Base-by-base conservation (phyloP, 2,797 vertebrate species). In the Sus cebifrons region DNA sequence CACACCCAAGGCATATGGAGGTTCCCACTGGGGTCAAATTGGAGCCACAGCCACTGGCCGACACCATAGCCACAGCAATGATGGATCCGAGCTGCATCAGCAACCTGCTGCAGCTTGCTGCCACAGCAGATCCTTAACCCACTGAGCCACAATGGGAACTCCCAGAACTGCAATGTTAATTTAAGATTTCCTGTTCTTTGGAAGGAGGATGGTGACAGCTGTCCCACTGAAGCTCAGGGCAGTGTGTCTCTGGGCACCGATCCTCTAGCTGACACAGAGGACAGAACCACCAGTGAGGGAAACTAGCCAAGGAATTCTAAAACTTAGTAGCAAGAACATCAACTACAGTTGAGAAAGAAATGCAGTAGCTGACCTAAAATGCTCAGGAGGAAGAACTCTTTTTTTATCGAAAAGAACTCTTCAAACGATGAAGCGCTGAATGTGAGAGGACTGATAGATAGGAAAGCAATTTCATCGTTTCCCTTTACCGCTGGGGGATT, bases 221-320 rank as follows among this genome's bases (percentile, higher is more conserved):
- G 9, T 1, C 52, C 68, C 0, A 13, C 67, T 1, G 4, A 32
- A 2, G 5, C 68, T 2, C 23, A 0, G 8, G 25, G 23, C 1
- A 10, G 6, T 0, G 1, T 15, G 2, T 16, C 2, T n/a, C 23
- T 15, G 0, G 0, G 27, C 17, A 6, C 2, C 3, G 14, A 20
- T 2, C 7, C 40, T 18, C 1, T 0, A 1, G 17, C 52, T 2
- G 21, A 8, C 0, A 0, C 0, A 1, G 27, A 68, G 54, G 62
- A 18, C 11, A 0, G 52, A 68, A 54, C 18, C 52, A 12, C 70
- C 1, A 21, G 52, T 16, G 16, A 54, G 49, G 15, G 74, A 67
- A 15, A 14, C 4, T 6, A 40, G 73, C 17, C 60, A 27, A 32
- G 21, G 49, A 25, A 27, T 29, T 36, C 21, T 8, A 81, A 40